Percentiles rank a stretch among this genome's conserved stretches.
These are phyloP conservation scores for Dicrurus megarhynchus DNA, from an alignment of 2,113 vertebrate genomes.

Conservation along the genomic window DNA sequence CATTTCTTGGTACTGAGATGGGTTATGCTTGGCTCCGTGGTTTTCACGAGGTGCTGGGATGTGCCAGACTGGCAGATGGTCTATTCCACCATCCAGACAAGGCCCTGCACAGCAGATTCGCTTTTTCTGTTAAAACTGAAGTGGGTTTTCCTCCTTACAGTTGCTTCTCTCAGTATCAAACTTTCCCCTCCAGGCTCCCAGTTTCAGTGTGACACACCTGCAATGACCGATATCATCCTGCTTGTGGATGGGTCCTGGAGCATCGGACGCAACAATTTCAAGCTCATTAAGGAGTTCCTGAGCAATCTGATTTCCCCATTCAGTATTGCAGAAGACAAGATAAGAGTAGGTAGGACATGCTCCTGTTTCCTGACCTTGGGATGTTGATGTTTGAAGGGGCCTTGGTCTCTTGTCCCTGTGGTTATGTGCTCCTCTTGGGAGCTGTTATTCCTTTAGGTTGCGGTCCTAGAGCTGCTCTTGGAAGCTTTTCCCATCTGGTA, in stretches of 20 bases:
- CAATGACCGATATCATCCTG: slow-evolving; percentile 77
- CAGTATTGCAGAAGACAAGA: slow-evolving; percentile 77
- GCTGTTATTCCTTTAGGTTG: background rate
- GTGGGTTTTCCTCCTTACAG: background rate
- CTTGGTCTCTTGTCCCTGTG: background rate
- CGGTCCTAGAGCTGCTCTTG: background rate
- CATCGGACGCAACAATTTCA: slow-evolving; percentile 89
- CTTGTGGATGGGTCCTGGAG: slow-evolving; percentile 96
- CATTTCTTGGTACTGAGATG: background rate
- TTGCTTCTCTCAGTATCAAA: background rate
- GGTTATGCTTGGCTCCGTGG: background rate
- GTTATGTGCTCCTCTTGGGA: background rate
- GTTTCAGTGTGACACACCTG: slow-evolving; percentile 76
- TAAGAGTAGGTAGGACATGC: slow-evolving; percentile 83
- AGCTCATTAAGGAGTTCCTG: slow-evolving; percentile 87
- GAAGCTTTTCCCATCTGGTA: background rate
- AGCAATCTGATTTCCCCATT: slow-evolving; percentile 85
- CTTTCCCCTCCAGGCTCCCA: slow-evolving; percentile 38
- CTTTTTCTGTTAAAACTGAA: background rate
- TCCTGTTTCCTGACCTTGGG: background rate
- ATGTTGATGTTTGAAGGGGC: fast-evolving
- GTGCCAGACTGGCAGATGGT: background rate
- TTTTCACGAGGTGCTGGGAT: background rate
- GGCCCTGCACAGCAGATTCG: background rate
- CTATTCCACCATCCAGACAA: background rate